These are phyloP conservation scores for Ectemnius continuus DNA, from an alignment of 2,888 invertebrate genomes.

Conservation along the genomic window DNA sequence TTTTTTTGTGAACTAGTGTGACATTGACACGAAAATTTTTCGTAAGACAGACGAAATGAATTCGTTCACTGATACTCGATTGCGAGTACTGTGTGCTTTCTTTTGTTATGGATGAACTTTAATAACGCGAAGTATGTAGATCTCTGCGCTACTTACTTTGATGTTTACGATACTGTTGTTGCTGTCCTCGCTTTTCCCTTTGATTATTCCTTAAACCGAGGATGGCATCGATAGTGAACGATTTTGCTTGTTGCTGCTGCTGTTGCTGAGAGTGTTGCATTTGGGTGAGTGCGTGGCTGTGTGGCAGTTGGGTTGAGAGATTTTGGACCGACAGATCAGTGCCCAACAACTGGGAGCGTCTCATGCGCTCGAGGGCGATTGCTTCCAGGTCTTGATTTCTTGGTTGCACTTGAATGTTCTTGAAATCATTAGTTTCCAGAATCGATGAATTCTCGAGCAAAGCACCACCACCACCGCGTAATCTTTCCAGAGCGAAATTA, in stretches of 20 bases:
- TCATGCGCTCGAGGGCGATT: conserved; percentile 70
- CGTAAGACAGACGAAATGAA: conserved; percentile 5
- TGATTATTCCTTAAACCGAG: conserved; percentile 84
- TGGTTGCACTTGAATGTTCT: conserved; percentile 66
- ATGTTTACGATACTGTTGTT: conserved; percentile 70
- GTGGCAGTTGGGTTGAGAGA: conserved; percentile 56
- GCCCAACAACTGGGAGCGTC: conserved; percentile 60
- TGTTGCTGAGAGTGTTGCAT: conserved; percentile 68
- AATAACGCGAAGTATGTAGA: background rate
- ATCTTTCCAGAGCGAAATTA: conserved; percentile 63
- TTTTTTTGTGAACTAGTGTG: background rate
- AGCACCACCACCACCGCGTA: conserved; percentile 57
- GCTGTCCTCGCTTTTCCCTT: conserved; percentile 71
- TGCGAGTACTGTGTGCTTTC: background rate
- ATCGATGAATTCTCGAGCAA: conserved; percentile 63
- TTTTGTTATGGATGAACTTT: background rate
- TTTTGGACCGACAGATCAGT: conserved; percentile 61
- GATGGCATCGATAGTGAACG: conserved; percentile 93
- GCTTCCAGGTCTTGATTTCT: conserved; percentile 65
- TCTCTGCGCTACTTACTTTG: conserved; percentile 57
- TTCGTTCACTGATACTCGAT: conserved; percentile 1
- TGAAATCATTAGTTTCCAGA: conserved; percentile 62
- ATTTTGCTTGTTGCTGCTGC: conserved; percentile 81
- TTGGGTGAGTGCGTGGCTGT: conserved; percentile 64
- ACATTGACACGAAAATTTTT: background rate